phyloP scores from a whole-genome alignment of 64 coral and sea anemone genomes.

The Orbicella faveolata region DNA sequence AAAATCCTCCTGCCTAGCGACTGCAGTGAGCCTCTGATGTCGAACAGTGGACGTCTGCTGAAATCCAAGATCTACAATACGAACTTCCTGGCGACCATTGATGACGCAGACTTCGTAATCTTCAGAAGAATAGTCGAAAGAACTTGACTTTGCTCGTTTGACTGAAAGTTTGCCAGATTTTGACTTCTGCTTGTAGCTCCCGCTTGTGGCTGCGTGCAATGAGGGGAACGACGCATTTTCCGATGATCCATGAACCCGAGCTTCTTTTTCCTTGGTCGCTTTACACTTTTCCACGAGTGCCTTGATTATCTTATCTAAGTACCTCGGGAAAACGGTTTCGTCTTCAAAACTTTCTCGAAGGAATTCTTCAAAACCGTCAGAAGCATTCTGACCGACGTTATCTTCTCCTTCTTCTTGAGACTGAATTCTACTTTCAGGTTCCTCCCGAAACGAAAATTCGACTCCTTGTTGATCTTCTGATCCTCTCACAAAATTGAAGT shows the following conservation, averaged over 20 bases:
- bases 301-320: constrained; percentile 68
- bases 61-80: constrained; percentile 36
- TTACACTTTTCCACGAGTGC: constrained; percentile 56
- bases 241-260: not conserved
- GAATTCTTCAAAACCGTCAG: not conserved
- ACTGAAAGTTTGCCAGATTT: not conserved
- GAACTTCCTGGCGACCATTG: constrained; percentile 51
- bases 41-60: not conserved
- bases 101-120: constrained; percentile 1
- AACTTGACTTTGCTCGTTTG: not conserved
- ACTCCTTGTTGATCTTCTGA: not conserved
- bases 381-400: not conserved
- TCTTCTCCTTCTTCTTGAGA: not conserved
- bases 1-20: not conserved
- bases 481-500: too few species aligned
- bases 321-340: constrained; percentile 51
- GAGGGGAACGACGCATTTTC: constrained; percentile 44
- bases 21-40: not conserved
- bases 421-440: not conserved
- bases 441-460: not conserved
- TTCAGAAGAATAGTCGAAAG: not conserved
- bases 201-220: not conserved
- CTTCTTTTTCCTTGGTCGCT: constrained; percentile 35
- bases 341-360: constrained; percentile 32
- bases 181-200: not conserved